Conservation (phyloP, 2,113 vertebrate species). For the Indicator maculatus region DNA sequence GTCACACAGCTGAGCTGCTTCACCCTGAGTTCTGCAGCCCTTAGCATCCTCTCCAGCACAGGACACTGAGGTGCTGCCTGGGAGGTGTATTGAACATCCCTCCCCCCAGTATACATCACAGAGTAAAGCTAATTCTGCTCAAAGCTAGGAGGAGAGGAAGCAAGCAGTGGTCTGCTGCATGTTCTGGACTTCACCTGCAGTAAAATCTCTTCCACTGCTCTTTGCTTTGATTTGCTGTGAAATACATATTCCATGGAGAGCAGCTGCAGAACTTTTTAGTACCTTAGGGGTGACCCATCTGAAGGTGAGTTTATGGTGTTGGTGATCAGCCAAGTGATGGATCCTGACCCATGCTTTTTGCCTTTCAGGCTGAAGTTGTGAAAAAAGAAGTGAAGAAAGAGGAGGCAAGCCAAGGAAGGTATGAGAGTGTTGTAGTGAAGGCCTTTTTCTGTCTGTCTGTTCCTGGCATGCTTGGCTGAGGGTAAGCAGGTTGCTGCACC, state of each 20-base stretch:
- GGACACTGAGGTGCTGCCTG: no score
- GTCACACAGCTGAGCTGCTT: no score
- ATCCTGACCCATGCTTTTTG: slow-evolving; percentile 18
- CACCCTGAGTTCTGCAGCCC: no score
- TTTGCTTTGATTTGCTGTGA: fast-evolving
- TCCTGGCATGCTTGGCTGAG: fast-evolving
- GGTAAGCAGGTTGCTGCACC: not conserved
- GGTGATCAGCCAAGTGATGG: not conserved
- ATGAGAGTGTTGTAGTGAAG: slow-evolving; percentile 1
- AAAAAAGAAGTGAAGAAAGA: slow-evolving; percentile 39
- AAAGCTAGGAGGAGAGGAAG: no score
- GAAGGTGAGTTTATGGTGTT: not conserved
- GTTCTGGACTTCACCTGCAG: no score
- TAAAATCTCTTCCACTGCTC: fast-evolving
- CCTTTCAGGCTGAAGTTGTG: slow-evolving; percentile 61
- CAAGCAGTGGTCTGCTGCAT: no score
- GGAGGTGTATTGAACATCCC: not conserved
- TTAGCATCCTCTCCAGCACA: no score
- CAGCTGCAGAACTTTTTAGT: not conserved
- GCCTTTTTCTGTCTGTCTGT: fast-evolving
- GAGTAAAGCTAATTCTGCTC: not conserved
- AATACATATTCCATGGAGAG: not conserved
- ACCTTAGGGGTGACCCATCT: not conserved
- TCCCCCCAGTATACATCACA: not conserved
- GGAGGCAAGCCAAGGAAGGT: slow-evolving; percentile 68